Conservation (phyloP, 2,797 vertebrate species). For the Leptoclinus maculatus region DNA sequence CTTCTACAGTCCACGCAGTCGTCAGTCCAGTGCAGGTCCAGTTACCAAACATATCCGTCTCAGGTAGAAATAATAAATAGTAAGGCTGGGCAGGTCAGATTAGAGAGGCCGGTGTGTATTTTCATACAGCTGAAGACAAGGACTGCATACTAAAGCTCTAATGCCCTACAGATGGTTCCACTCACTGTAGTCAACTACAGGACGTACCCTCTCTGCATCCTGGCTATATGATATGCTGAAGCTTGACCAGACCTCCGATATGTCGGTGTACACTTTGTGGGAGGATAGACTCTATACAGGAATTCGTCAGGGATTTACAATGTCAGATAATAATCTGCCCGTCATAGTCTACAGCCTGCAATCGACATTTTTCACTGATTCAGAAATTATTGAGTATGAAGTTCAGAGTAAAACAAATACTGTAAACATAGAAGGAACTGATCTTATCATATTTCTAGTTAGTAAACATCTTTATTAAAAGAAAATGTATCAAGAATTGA, state of each 20-base stretch:
- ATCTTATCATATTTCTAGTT: neutral
- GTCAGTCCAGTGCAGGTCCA: conserved; percentile 49
- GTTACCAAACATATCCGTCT: conserved; percentile 76
- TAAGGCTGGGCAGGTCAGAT: conserved; percentile 59
- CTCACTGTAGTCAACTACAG: conserved; percentile 62
- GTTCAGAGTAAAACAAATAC: conserved; percentile 4
- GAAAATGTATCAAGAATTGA: conserved; percentile 1
- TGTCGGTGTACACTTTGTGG: conserved; percentile 28
- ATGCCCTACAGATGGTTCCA: conserved; percentile 75
- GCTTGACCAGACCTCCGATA: conserved; percentile 55
- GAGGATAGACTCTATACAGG: conserved; percentile 37
- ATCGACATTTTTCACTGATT: conserved; percentile 22
- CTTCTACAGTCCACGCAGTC: conserved; percentile 43
- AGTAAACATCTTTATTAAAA: conserved; percentile 4
- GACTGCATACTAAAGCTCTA: conserved; percentile 62
- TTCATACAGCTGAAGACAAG: conserved; percentile 67
- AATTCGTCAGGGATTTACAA: conserved; percentile 49
- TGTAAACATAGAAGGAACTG: neutral
- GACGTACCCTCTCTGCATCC: conserved; percentile 48
- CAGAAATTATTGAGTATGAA: neutral
- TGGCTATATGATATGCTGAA: conserved; percentile 64
- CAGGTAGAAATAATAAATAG: conserved; percentile 77
- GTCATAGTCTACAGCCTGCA: conserved; percentile 28
- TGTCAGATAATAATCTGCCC: conserved; percentile 48
- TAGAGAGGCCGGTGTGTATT: conserved; percentile 72